Conservation (phyloP, 2,113 vertebrate species). For the Bambusicola thoracicus region DNA sequence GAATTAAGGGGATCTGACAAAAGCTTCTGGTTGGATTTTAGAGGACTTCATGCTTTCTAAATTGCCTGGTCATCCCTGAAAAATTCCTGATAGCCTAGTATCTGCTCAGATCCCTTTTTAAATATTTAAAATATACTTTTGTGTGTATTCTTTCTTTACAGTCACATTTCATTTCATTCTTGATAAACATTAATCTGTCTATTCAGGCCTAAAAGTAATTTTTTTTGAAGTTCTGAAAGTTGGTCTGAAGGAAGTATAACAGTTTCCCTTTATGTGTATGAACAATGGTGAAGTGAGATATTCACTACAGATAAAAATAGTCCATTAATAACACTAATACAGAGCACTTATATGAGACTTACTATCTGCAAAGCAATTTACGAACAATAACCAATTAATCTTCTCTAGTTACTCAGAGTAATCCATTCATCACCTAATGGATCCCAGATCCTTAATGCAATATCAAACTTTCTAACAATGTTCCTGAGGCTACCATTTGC, state of each 20-base stretch:
- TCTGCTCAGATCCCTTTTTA: not conserved
- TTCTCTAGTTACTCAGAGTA: not conserved
- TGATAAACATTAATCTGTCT: slow-evolving; percentile 16
- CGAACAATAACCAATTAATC: slow-evolving; percentile 55
- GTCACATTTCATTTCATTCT: not conserved
- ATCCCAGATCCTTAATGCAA: not conserved
- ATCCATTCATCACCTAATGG: slow-evolving; percentile 48
- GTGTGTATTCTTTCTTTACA: not conserved
- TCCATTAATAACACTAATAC: slow-evolving; percentile 48
- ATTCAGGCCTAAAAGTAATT: slow-evolving; percentile 5
- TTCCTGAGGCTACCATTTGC: not conserved
- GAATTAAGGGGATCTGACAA: not conserved
- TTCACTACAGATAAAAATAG: slow-evolving; percentile 20
- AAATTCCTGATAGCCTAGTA: not conserved
- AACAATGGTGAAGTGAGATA: slow-evolving; percentile 19
- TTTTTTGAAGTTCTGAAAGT: slow-evolving; percentile 26
- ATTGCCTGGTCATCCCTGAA: not conserved
- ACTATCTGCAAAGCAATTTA: slow-evolving; percentile 43
- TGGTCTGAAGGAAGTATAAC: not conserved
- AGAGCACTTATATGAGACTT: not conserved
- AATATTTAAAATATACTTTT: not conserved
- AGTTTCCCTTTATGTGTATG: not conserved
- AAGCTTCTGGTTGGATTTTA: not conserved
- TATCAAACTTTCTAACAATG: not conserved
- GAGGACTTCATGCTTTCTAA: not conserved